Evolutionary conservation across 2,888 invertebrate species (phyloP).

Genomic region (Macrosiphum euphorbiae): DNA sequence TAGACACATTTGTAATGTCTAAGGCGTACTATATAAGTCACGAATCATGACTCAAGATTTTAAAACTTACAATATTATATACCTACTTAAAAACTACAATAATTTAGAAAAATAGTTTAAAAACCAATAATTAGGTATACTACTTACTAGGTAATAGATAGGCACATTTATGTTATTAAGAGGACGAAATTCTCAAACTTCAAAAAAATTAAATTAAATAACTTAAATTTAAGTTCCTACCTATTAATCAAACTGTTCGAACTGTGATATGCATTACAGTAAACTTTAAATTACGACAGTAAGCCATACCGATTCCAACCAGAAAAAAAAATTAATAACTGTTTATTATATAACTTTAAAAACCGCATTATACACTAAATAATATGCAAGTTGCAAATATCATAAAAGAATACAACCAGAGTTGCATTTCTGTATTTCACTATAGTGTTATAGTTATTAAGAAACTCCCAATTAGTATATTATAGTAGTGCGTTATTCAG

Average conservation of each 20-base stretch:
- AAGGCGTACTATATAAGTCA: background rate
- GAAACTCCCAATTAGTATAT: too few relatives aligned
- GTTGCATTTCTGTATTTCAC: background rate
- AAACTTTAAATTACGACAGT: background rate
- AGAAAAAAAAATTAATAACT: background rate
- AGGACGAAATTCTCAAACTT: background rate
- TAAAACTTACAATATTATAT: background rate
- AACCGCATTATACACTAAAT: background rate
- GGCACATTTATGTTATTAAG: background rate
- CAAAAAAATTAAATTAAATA: background rate
- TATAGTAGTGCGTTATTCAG: background rate
- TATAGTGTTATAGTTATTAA: background rate
- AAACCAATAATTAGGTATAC: background rate
- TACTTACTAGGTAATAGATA: background rate
- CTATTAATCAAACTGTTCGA: background rate
- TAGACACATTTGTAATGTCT: background rate
- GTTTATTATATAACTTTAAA: background rate
- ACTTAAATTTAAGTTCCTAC: background rate
- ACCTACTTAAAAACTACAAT: background rate
- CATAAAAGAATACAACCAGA: background rate
- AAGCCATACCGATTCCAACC: background rate
- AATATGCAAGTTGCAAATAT: background rate
- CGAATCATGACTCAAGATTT: too few relatives aligned
- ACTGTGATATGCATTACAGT: background rate
- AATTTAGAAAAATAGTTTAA: background rate